Conservation (phyloP, 1,140 invertebrate species). For the Dinothrombium tinctorium region DNA sequence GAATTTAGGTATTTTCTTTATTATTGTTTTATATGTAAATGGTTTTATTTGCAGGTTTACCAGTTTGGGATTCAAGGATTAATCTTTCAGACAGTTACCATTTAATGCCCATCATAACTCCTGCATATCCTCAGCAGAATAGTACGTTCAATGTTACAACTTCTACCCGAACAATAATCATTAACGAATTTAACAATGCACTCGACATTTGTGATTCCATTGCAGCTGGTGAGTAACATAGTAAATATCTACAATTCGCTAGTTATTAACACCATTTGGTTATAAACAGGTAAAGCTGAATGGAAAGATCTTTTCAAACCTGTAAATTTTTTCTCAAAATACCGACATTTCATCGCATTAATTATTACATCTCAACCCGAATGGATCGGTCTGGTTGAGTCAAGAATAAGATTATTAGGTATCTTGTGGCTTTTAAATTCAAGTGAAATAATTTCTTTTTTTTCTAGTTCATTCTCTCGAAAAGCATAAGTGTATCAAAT, state of each 20-base stretch:
- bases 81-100: slow-evolving; percentile 77
- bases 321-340: slow-evolving; percentile 79
- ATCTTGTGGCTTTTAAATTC: not conserved
- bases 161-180: slow-evolving; percentile 76
- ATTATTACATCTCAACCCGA: slow-evolving; percentile 28
- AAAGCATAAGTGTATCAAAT: slow-evolving; percentile 60
- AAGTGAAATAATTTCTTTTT: not conserved
- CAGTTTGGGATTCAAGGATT: slow-evolving; percentile 80
- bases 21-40: not conserved
- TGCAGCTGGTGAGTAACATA: not conserved
- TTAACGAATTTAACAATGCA: slow-evolving; percentile 57
- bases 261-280: too few species aligned
- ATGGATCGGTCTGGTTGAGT: slow-evolving; percentile 66
- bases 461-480: slow-evolving; percentile 74
- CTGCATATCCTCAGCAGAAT: slow-evolving; percentile 98
- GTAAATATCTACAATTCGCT: not conserved
- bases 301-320: slow-evolving; percentile 91
- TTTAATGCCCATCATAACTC: slow-evolving; percentile 98
- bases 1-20: slow-evolving; percentile 36
- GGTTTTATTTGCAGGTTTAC: slow-evolving; percentile 28
- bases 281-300: slow-evolving; percentile 34
- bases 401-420: slow-evolving; percentile 53
- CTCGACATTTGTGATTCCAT: slow-evolving; percentile 13
- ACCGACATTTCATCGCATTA: slow-evolving; percentile 81
- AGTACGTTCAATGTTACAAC: slow-evolving; percentile 94